Percentiles rank a stretch among this genome's conserved stretches.
These are phyloP conservation scores for Leucophora obtusa DNA, from an alignment of 2,888 invertebrate genomes.

Conservation along the genomic window DNA sequence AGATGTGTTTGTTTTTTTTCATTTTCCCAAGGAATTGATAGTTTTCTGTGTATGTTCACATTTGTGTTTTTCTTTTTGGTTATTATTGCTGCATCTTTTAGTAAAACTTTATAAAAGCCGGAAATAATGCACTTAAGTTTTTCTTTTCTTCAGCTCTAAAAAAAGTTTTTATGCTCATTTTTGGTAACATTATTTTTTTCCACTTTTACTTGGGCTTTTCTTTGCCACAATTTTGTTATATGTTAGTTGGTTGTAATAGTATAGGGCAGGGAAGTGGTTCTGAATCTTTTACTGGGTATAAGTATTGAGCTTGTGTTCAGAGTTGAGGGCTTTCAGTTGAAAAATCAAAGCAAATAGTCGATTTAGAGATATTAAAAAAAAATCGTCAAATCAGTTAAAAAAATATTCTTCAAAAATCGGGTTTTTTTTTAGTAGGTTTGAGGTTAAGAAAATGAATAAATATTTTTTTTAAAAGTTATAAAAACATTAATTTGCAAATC, in stretches of 20 bases:
- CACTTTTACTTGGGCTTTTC: slow-evolving; percentile 18
- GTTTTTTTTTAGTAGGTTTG: too few species aligned
- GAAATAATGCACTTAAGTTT: slow-evolving; percentile 72
- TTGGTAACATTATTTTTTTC: slow-evolving; percentile 24
- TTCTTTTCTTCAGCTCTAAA: not conserved
- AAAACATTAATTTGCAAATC: too few species aligned
- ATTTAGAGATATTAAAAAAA: too few species aligned
- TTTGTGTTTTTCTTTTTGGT: slow-evolving; percentile 34
- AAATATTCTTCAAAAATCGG: too few species aligned
- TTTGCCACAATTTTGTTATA: slow-evolving; percentile 30
- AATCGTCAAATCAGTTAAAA: too few species aligned
- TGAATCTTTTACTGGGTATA: not conserved
- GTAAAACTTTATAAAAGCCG: slow-evolving; percentile 71
- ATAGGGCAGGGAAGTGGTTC: not conserved
- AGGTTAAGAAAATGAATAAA: too few species aligned
- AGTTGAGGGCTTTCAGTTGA: too few species aligned
- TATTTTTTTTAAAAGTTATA: too few species aligned
- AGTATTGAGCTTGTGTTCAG: too few species aligned
- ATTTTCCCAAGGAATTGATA: slow-evolving; percentile 23
- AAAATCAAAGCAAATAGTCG: too few species aligned
- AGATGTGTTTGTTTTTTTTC: not conserved
- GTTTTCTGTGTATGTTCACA: slow-evolving; percentile 2
- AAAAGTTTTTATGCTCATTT: slow-evolving; percentile 29
- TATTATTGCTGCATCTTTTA: slow-evolving; percentile 59
- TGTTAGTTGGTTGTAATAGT: slow-evolving; percentile 5